Base-by-base conservation (phyloP, 2,113 vertebrate genomes). In the Chlamydotis undulata region DNA sequence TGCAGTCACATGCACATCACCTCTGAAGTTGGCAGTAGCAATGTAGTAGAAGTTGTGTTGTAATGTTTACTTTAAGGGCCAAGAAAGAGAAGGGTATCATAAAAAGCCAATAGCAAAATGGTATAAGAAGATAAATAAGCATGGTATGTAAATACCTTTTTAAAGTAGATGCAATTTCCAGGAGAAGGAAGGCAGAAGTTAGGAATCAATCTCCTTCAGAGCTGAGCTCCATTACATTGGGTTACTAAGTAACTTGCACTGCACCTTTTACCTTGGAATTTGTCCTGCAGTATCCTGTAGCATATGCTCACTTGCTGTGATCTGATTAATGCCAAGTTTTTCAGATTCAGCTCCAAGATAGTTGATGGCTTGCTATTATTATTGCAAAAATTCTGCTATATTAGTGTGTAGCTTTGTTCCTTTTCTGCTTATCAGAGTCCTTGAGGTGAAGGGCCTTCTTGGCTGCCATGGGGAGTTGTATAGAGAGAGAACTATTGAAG, bases 281-380 rank as follows among this genome's bases (percentile, higher is more conserved):
- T 15, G 29, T 63, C 25, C 23, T 79, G 15, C 22, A 28, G 0
- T 33, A 33, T 63, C 43, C n/a, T 9, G 7, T 15, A 65, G 63
- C 29, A 18, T 3, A 0, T 18, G 23, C 12, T 28, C 55, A 24
- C 37, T 79, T 33, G 29, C 64, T n/a, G 64, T 24, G 75, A 50
- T 31, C 37, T 29, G 37, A 56, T 39, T 69, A 50, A 37, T 69
- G 53, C 24, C 75, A 50, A 2, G 55, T 35, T 74, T 76, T 81
- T 70, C 43, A 70, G 25, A 65, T 65, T 73, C 28, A 83, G 55
- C 45, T 53, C 33, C 28, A 31, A 43, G 41, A 31, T 7, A 57
- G 55, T 19, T 0, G 1, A 0, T 60, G 56, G 65, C n/a, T 61
- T 8, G 0, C 35, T 60, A 12, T 35, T 19, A 2, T 61, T 45